A percentile compares a stretch with the other conserved stretches of the same genome.
Evolutionary conservation across 2,888 invertebrate genomes (phyloP).

Genomic region (Agrotis segetum): DNA sequence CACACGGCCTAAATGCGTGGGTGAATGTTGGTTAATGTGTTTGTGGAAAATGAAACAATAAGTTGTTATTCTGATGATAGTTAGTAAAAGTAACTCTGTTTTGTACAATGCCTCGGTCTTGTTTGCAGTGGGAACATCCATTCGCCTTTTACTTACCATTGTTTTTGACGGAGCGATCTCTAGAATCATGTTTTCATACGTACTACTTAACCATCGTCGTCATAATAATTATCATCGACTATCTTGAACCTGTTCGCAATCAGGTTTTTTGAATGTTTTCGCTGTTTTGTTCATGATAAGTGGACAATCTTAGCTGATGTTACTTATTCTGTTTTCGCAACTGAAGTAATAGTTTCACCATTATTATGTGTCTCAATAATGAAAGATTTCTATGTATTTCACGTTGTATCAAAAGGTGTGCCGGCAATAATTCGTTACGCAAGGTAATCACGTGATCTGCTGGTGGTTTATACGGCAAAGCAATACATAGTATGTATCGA

Average conservation of each 20-base stretch:
- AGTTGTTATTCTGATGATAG: constrained; percentile 69
- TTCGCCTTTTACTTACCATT: constrained; percentile 83
- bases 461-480: constrained; percentile 80
- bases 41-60: constrained; percentile 72
- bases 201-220: constrained; percentile 49
- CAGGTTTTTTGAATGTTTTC: constrained; percentile 17
- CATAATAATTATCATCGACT: constrained; percentile 48
- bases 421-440: constrained; percentile 85
- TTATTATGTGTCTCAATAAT: constrained; percentile 82
- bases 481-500: constrained; percentile 84
- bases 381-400: constrained; percentile 85
- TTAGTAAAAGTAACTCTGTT: constrained; percentile 83
- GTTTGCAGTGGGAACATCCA: constrained; percentile 79
- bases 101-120: constrained; percentile 76
- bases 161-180: constrained; percentile 71
- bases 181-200: constrained; percentile 64
- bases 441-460: constrained; percentile 86
- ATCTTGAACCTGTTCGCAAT: constrained; percentile 21
- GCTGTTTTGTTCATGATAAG: constrained; percentile 5
- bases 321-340: constrained; percentile 77
- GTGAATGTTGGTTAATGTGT: constrained; percentile 63
- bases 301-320: constrained; percentile 57
- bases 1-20: constrained; percentile 45
- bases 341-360: constrained; percentile 75
- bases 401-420: constrained; percentile 85